A percentile compares a stretch with the other conserved stretches of the same genome.
phyloP scores from a whole-genome alignment of 1,140 invertebrate species.

The Prorops nasuta region DNA sequence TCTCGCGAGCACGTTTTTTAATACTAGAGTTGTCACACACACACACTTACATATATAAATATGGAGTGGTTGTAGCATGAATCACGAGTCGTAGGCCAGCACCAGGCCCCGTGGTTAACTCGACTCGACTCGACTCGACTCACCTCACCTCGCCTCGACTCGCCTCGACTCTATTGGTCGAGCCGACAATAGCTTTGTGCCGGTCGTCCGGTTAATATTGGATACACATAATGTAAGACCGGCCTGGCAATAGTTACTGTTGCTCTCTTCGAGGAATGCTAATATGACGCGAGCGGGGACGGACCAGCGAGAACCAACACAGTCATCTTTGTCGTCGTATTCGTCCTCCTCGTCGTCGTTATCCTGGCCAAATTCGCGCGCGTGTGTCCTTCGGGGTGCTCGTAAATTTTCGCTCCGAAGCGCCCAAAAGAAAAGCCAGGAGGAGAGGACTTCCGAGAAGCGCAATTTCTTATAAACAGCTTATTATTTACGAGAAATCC shows the following conservation, averaged over 20 bases:
- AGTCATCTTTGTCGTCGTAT: not conserved
- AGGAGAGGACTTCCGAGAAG: constrained; percentile 26
- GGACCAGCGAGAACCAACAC: too few species aligned
- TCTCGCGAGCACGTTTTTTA: too few species aligned
- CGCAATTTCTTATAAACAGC: constrained; percentile 32
- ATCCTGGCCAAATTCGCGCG: not conserved
- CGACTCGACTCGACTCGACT: too few species aligned
- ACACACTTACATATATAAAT: too few species aligned
- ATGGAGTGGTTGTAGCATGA: constrained; percentile 19
- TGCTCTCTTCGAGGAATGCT: constrained; percentile 26
- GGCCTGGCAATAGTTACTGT: constrained; percentile 12
- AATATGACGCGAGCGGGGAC: constrained; percentile 21
- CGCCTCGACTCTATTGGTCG: constrained; percentile 21
- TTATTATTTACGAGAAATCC: constrained; percentile 31
- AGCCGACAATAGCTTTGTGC: constrained; percentile 22
- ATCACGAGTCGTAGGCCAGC: constrained; percentile 17
- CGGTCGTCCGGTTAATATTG: constrained; percentile 22
- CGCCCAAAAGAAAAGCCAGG: constrained; percentile 17
- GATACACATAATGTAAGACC: constrained; percentile 24
- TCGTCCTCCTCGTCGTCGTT: not conserved
- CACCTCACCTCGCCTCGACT: too few species aligned
- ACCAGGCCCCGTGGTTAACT: constrained; percentile 17
- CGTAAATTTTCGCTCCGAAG: constrained; percentile 31
- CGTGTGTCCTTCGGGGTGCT: constrained; percentile 15
- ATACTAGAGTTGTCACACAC: too few species aligned